phyloP scores from a whole-genome alignment of 2,888 invertebrate species.

The Drymonia ruficornis region DNA sequence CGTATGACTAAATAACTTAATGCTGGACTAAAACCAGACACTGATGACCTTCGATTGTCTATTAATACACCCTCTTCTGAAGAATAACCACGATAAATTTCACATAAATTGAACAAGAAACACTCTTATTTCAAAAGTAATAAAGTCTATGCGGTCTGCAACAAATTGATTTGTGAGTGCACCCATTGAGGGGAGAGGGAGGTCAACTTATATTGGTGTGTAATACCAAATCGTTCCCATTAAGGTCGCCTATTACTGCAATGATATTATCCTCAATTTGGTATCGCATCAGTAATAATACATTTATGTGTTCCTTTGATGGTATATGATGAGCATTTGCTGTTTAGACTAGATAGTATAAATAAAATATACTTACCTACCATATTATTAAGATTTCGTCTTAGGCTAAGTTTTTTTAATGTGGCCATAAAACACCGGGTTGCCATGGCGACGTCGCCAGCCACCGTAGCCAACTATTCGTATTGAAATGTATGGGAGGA shows the following conservation, averaged over 20 bases:
- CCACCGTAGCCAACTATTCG: too few species aligned
- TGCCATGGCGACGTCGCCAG: too few species aligned
- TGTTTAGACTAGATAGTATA: constrained; percentile 12
- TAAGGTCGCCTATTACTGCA: constrained; percentile 67
- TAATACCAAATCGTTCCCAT: constrained; percentile 63
- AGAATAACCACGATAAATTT: constrained; percentile 21
- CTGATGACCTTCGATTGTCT: constrained; percentile 39
- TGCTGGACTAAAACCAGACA: constrained; percentile 48
- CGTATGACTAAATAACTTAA: constrained; percentile 76
- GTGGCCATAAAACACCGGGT: too few species aligned
- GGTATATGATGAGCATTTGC: constrained; percentile 45
- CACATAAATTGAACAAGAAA: neutral
- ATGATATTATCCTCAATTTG: constrained; percentile 72
- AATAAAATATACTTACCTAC: too few species aligned
- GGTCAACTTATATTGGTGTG: constrained; percentile 46
- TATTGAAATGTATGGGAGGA: too few species aligned
- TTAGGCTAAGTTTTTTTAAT: too few species aligned
- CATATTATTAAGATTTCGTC: too few species aligned
- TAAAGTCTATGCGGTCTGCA: constrained; percentile 16
- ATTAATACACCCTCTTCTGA: constrained; percentile 45
- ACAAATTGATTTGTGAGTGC: constrained; percentile 32
- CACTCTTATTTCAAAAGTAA: neutral
- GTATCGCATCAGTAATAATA: constrained; percentile 64
- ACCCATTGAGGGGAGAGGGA: constrained; percentile 37
- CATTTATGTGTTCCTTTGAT: constrained; percentile 49